Evolutionary conservation across 2,888 invertebrate genomes (phyloP).

Genomic region (Cenopis cana): DNA sequence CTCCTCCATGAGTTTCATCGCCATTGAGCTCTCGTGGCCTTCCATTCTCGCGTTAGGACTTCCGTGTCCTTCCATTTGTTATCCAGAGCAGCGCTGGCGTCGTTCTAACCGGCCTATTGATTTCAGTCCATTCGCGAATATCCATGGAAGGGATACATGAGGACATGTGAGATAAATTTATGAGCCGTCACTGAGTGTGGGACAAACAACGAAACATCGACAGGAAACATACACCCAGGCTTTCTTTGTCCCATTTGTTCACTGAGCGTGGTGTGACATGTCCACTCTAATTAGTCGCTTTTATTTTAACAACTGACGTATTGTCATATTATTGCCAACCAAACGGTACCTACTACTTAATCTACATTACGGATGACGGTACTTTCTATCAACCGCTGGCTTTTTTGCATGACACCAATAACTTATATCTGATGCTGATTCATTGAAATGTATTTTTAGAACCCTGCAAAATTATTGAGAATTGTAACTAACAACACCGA

Average conservation of each 20-base stretch:
- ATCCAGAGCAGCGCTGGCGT: too few relatives aligned
- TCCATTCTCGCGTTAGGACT: too few relatives aligned
- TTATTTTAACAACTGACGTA: slow-evolving; percentile 35
- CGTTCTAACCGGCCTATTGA: too few relatives aligned
- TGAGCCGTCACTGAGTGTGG: slow-evolving; percentile 36
- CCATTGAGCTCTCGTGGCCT: background rate
- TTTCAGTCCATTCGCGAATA: background rate
- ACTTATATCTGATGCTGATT: background rate
- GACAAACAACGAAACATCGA: slow-evolving; percentile 51
- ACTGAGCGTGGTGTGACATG: slow-evolving; percentile 56
- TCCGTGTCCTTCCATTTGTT: too few relatives aligned
- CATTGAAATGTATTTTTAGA: background rate
- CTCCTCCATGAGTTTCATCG: background rate
- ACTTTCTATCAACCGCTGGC: slow-evolving; percentile 32
- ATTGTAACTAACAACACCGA: slow-evolving; percentile 11
- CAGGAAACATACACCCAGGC: slow-evolving; percentile 49
- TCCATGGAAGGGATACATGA: too few relatives aligned
- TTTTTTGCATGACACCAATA: slow-evolving; percentile 24
- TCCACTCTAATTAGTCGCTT: slow-evolving; percentile 55
- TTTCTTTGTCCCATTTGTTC: slow-evolving; percentile 63
- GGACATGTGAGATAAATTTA: slow-evolving; percentile 24
- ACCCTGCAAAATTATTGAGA: background rate
- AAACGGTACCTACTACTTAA: slow-evolving; percentile 17
- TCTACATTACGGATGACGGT: slow-evolving; percentile 8
- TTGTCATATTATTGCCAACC: slow-evolving; percentile 8